Base-by-base conservation (phyloP, 2,113 vertebrate species). In the Lynx canadensis region DNA sequence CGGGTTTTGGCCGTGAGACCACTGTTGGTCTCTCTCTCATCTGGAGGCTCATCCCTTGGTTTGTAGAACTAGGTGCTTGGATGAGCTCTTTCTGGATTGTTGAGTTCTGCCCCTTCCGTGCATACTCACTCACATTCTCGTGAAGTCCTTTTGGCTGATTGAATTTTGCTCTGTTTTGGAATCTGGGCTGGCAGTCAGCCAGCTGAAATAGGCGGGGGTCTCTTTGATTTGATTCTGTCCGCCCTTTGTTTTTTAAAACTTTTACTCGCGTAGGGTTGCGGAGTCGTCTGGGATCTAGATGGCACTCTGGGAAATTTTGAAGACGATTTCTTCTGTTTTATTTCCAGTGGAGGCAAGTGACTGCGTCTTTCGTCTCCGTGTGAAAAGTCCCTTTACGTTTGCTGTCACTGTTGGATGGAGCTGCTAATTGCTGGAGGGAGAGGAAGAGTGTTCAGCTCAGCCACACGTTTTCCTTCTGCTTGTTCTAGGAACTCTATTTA, bases 361-460 rank as follows among this genome's bases (percentile, higher is more conserved):
- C 96, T 94, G 18, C 25, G 48, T 92, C 65, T 97, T 91, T 71
- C 45, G 78, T 98, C 97, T 98, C 96, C 83, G 94, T 83, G 69
- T 81, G 66, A 96, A 97, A 97, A 97, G 98, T 97, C 96, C 96
- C 98, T 94, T 98, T 98, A 97, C 97, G 98, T 98, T 96, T 98
- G 87, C 98, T 96, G 96, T 97, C 96, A 81, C 95, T 91, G 94
- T 98, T 48, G 97, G 98, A 98, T 36, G 13, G 65, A 0, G 3
- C 85, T 90, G 98, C 97, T 97, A 96, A 98, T 97, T 98, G 97
- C 89, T 38, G 65, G 31, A 45, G 66, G 66, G 96, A 23, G 7
- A 48, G 36, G 60, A 78, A 48, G 38, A 52, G 71, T 81, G 82
- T 66, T 5, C 18, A 88, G 92, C 96, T 98, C 85, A 86, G 88